These are phyloP conservation scores for Diaprepes abbreviatus DNA, from an alignment of 2,888 invertebrate species.

Conservation along the genomic window DNA sequence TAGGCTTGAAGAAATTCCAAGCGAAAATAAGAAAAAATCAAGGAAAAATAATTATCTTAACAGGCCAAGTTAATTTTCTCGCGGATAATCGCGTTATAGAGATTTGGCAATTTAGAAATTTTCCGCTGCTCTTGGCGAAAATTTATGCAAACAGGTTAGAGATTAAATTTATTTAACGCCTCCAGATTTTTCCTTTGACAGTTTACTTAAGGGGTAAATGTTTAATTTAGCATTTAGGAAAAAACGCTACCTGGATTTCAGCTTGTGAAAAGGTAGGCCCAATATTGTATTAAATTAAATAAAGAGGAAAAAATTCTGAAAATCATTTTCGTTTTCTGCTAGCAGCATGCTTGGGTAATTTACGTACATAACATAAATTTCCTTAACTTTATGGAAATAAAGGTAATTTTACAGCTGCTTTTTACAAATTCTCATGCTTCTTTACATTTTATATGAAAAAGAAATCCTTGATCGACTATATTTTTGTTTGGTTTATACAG, in stretches of 20 bases:
- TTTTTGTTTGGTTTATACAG: too few species aligned
- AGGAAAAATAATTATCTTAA: slow-evolving; percentile 19
- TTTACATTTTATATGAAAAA: too few species aligned
- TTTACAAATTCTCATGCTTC: too few species aligned
- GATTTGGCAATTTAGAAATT: slow-evolving; percentile 27
- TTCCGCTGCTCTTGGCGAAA: slow-evolving; percentile 15
- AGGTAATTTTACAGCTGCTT: too few species aligned
- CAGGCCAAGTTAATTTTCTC: slow-evolving; percentile 16
- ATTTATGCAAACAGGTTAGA: slow-evolving; percentile 31
- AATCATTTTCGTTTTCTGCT: too few species aligned
- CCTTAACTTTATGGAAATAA: too few species aligned
- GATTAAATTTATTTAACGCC: slow-evolving; percentile 34
- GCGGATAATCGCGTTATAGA: slow-evolving; percentile 27
- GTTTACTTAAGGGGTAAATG: slow-evolving; percentile 10
- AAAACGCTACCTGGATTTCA: background rate
- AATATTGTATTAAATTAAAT: too few species aligned
- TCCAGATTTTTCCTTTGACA: slow-evolving; percentile 27
- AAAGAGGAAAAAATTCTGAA: too few species aligned
- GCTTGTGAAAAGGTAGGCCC: too few species aligned
- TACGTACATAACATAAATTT: too few species aligned
- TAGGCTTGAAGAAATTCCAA: slow-evolving; percentile 3
- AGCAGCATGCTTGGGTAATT: too few species aligned
- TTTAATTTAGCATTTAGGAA: background rate
- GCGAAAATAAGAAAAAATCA: slow-evolving; percentile 14
- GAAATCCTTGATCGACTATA: too few species aligned